Base-by-base conservation (phyloP, 2,888 invertebrate species). In the Netelia fuscicornis region DNA sequence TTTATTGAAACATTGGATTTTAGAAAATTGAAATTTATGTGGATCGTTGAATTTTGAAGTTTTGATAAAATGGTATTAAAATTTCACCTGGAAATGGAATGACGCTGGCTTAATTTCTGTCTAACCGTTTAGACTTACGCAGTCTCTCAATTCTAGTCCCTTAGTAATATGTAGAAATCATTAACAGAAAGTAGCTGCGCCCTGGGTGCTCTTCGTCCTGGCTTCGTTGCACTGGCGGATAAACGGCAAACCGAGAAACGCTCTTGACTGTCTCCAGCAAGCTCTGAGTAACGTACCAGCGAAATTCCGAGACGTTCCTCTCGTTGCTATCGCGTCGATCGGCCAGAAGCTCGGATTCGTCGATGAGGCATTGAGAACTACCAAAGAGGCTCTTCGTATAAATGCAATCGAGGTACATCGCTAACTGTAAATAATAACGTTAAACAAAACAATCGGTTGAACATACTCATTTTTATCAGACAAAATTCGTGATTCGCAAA, bases 181-280 rank as follows among this genome's bases (percentile, higher is more conserved):
- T 70, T n/a, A 65, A 2, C 93, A 97, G 97, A 96, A 96, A 93
- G 94, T 96, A 71, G 97, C 96, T 0, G 96, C 97, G 0, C 95
- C 95, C 86, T 98, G 97, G 97, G 94, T 97, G 8, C 92, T 97
- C 23, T 96, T 96, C 88, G 96, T 96, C 11, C 91, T 97, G 58
- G 96, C 97, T 0, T 97, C 97, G 0, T 93, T 97, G 20, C 97
- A 97, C 92, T 98, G 97, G 97, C 95, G 97, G 9, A 95, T 97
- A 0, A 95, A 96, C 2, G 96, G 96, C 6, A 96, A 97, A 90
- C 95, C 95, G 48, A 94, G 94, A 67, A 96, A 97, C 90, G 96
- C 97, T 0, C 92, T 97, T 8, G 96, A 96, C 88, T 98, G 97
- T 92, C 94, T 97, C 6, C 95, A 96, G 60, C 93, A 95, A 9